A percentile compares a stretch with the other conserved stretches of the same genome.
phyloP scores from a whole-genome alignment of 2,113 vertebrate species.

The Melanerpes formicivorus region DNA sequence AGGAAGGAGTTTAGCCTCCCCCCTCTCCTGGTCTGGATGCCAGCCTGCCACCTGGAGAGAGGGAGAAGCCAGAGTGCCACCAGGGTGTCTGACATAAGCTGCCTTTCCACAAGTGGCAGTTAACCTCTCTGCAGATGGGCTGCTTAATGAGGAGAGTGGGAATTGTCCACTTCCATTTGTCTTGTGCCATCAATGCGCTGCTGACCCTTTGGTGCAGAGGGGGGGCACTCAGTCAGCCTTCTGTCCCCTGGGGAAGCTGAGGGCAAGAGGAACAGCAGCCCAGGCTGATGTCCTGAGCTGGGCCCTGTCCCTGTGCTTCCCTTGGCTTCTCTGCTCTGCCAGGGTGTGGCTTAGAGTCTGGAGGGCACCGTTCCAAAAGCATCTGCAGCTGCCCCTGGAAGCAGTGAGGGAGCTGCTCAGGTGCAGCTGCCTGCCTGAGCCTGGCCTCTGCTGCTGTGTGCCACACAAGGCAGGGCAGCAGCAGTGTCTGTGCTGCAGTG shows the following conservation, averaged over 20 bases:
- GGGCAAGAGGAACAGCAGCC: not conserved
- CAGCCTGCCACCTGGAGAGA: not conserved
- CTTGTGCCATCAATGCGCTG: slow-evolving; percentile 41
- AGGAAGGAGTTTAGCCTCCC: not conserved
- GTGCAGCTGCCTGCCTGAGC: rapidly evolving
- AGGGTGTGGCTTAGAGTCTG: not conserved
- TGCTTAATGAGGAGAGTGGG: not conserved
- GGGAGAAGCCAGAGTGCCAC: not conserved
- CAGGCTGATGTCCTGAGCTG: not conserved
- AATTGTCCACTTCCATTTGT: slow-evolving; percentile 22
- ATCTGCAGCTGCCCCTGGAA: not conserved
- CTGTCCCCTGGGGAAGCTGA: not conserved
- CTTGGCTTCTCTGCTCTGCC: not conserved
- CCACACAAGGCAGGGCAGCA: not conserved
- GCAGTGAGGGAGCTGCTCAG: not conserved
- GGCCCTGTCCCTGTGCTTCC: not conserved
- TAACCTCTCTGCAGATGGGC: not conserved
- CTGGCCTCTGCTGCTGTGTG: not conserved
- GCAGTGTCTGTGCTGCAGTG: rapidly evolving
- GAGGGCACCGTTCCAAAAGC: not conserved
- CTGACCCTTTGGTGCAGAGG: not conserved
- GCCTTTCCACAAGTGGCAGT: not conserved
- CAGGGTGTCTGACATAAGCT: not conserved
- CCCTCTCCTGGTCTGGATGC: not conserved
- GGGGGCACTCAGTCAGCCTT: not conserved